Conservation (phyloP, 2,113 vertebrate genomes). For the Dasyurus viverrinus region DNA sequence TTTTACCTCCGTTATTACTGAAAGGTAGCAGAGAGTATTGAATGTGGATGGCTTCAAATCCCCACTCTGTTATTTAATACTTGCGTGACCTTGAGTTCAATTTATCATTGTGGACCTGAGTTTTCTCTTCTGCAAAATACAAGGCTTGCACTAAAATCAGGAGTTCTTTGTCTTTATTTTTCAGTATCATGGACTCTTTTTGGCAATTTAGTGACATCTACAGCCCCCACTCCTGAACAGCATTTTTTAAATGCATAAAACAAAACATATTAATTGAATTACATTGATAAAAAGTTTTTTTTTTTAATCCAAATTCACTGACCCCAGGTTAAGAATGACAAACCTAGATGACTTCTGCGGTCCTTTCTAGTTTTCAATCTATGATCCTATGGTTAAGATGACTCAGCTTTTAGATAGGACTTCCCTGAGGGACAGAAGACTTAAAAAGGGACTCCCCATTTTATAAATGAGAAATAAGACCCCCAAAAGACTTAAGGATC, state of each 20-base stretch:
- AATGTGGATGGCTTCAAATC: background rate
- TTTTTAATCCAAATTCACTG: background rate
- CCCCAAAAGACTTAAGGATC: background rate
- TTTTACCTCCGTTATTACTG: background rate
- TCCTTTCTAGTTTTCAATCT: background rate
- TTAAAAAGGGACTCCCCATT: background rate
- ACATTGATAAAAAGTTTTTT: background rate
- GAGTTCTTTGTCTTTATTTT: background rate
- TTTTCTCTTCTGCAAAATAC: background rate
- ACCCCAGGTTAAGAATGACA: background rate
- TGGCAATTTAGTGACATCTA: background rate
- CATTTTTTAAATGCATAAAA: background rate
- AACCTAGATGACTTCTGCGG: background rate
- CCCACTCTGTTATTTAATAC: background rate
- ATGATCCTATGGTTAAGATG: background rate
- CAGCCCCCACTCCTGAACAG: background rate
- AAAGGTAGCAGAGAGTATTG: background rate
- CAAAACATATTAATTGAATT: background rate
- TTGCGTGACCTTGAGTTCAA: background rate
- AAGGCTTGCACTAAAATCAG: background rate
- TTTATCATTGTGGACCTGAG: background rate
- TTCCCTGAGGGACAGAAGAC: background rate
- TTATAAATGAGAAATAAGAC: background rate
- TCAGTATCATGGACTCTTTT: background rate
- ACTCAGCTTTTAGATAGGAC: background rate